phyloP scores from a whole-genome alignment of 2,888 invertebrate genomes.

The Baronia brevicornis region DNA sequence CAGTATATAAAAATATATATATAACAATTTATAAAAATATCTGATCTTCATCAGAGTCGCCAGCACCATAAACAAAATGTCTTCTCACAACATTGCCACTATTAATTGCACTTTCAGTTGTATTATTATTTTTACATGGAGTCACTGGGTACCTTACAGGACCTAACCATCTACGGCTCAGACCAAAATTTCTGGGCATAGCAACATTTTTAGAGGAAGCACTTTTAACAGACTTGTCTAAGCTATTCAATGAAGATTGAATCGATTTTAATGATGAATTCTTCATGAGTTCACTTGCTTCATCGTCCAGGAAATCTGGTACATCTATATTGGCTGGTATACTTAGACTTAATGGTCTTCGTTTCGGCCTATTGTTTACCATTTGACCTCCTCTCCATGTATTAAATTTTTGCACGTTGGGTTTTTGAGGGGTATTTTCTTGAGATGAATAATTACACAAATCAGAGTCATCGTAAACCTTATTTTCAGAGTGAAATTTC shows the following conservation, averaged over 20 bases:
- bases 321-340: slow-evolving; percentile 57
- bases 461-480: slow-evolving; percentile 53
- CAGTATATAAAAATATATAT: slow-evolving; percentile 8
- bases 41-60: slow-evolving; percentile 78
- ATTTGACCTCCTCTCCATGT: slow-evolving; percentile 56
- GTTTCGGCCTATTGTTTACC: slow-evolving; percentile 38
- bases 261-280: slow-evolving; percentile 57
- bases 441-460: slow-evolving; percentile 48
- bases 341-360: slow-evolving; percentile 63
- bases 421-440: slow-evolving; percentile 55
- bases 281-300: slow-evolving; percentile 37
- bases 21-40: slow-evolving; percentile 72
- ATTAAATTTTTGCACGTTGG: slow-evolving; percentile 48
- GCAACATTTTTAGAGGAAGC: slow-evolving; percentile 60
- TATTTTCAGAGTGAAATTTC: slow-evolving; percentile 59
- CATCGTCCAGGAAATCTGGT: slow-evolving; percentile 48
- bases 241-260: slow-evolving; percentile 54
- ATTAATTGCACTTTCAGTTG: slow-evolving; percentile 42
- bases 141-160: slow-evolving; percentile 80
- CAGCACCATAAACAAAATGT: slow-evolving; percentile 68
- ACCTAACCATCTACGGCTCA: slow-evolving; percentile 77
- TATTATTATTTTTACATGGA: slow-evolving; percentile 70
- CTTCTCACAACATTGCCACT: slow-evolving; percentile 52
- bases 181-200: slow-evolving; percentile 74
- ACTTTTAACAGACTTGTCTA: slow-evolving; percentile 51